Percentiles rank a stretch among this genome's conserved stretches.
Evolutionary conservation across 92 coral and sea anemone species (phyloP).

Genomic region (Phenganax marumi): DNA sequence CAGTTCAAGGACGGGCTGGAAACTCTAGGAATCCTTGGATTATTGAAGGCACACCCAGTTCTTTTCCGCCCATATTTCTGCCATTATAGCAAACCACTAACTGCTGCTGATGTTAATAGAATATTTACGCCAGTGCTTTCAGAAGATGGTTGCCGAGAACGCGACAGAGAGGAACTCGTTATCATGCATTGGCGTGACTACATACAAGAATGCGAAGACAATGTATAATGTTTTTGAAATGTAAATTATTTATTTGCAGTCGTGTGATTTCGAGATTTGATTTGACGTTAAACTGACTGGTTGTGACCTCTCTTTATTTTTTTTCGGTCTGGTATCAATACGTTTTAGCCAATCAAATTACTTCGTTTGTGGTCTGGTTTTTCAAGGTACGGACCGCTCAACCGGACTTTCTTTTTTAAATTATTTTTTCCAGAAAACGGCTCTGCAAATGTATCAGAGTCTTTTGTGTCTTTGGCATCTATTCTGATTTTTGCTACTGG

Average conservation of each 20-base stretch:
- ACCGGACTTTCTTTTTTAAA: too few relatives aligned
- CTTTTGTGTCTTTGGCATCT: constrained; percentile 17
- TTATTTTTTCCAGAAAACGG: too few relatives aligned
- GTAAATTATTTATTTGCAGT: background rate
- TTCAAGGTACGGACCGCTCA: too few relatives aligned
- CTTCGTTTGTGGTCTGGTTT: too few relatives aligned
- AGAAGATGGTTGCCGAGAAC: background rate
- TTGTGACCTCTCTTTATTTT: too few relatives aligned
- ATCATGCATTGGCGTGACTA: constrained; percentile 25
- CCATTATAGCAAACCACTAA: background rate
- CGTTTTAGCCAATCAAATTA: too few relatives aligned
- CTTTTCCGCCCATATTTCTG: constrained; percentile 6
- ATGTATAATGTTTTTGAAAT: background rate
- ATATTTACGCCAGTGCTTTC: background rate
- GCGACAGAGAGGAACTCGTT: constrained; percentile 5
- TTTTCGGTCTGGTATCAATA: too few relatives aligned
- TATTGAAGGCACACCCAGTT: background rate
- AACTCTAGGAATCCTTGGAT: constrained; percentile 4
- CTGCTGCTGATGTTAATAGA: constrained; percentile 1
- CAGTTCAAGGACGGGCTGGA: background rate
- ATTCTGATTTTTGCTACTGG: constrained; percentile 33
- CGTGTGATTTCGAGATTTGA: background rate
- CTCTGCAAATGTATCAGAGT: background rate
- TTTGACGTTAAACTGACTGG: background rate
- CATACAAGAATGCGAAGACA: background rate